Evolutionary conservation across 2,113 vertebrate species (phyloP).

Genomic region (Amblyopsis rosae): DNA sequence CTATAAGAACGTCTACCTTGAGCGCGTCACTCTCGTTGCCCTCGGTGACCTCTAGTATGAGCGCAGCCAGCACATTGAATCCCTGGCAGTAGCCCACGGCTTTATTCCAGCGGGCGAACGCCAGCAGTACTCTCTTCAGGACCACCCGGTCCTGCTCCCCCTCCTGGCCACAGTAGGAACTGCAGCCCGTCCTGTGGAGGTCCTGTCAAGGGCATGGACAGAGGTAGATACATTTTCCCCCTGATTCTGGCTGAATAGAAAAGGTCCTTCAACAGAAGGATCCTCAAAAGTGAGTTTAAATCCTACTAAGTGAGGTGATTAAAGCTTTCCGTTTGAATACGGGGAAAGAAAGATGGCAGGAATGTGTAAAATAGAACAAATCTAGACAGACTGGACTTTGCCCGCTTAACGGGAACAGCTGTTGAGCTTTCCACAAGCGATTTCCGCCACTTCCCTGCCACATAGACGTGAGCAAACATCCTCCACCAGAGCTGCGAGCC

Average conservation of each 20-base stretch:
- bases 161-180: conserved; percentile 73
- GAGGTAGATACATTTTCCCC: background rate
- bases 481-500: conserved; percentile 4
- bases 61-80: conserved; percentile 70
- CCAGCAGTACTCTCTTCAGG: conserved; percentile 70
- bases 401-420: conserved; percentile 5
- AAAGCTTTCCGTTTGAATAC: background rate
- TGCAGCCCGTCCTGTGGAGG: conserved; percentile 73
- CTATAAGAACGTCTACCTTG: conserved; percentile 45
- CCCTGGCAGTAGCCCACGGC: conserved; percentile 71
- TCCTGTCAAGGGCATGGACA: conserved; percentile 49
- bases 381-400: conserved; percentile 33
- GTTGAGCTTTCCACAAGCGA: background rate
- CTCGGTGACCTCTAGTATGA: conserved; percentile 70
- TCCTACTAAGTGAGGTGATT: too few species aligned
- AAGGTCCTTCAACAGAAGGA: background rate
- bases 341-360: background rate
- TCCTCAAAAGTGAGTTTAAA: too few species aligned
- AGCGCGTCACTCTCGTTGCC: conserved; percentile 70
- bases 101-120: conserved; percentile 73
- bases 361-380: background rate
- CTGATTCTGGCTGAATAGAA: background rate
- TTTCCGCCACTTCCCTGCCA: conserved; percentile 30
- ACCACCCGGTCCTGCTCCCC: conserved; percentile 73
- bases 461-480: conserved; percentile 55